These are phyloP conservation scores for Agrotis clavis DNA, from an alignment of 2,888 invertebrate species.

Conservation along the genomic window DNA sequence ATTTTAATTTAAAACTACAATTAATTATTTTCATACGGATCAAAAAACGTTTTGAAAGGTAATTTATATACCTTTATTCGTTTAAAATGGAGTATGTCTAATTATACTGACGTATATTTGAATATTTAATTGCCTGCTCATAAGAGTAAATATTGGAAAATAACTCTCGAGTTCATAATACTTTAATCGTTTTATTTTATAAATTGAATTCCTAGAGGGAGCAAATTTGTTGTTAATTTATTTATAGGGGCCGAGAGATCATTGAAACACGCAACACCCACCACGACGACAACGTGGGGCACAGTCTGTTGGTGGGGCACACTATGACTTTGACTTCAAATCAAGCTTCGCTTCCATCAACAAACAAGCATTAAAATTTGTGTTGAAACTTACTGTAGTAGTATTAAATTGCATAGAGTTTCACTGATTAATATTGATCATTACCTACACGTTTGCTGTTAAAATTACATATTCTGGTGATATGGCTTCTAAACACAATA, in stretches of 20 bases:
- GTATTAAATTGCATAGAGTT: slow-evolving; percentile 12
- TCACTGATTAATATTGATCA: slow-evolving; percentile 24
- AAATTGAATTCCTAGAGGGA: no score
- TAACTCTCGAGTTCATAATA: no score
- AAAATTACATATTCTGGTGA: slow-evolving; percentile 7
- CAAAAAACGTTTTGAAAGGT: neutral
- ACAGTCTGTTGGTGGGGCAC: no score
- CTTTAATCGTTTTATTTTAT: no score
- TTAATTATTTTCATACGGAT: neutral
- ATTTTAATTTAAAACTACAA: slow-evolving; percentile 9
- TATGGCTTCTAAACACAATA: slow-evolving; percentile 8
- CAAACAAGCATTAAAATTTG: no score
- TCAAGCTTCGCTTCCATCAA: neutral
- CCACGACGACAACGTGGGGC: no score
- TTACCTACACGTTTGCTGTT: slow-evolving; percentile 19
- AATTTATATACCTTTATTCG: neutral
- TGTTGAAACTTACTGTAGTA: no score
- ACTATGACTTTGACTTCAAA: neutral
- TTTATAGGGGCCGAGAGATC: no score
- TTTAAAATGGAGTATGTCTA: neutral
- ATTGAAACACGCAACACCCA: no score
- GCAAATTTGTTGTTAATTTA: no score
- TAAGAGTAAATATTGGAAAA: no score
- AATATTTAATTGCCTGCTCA: no score
- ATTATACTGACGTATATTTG: neutral